phyloP scores from a whole-genome alignment of 23 tunicate genomes.

The Clavelina lepadiformis region DNA sequence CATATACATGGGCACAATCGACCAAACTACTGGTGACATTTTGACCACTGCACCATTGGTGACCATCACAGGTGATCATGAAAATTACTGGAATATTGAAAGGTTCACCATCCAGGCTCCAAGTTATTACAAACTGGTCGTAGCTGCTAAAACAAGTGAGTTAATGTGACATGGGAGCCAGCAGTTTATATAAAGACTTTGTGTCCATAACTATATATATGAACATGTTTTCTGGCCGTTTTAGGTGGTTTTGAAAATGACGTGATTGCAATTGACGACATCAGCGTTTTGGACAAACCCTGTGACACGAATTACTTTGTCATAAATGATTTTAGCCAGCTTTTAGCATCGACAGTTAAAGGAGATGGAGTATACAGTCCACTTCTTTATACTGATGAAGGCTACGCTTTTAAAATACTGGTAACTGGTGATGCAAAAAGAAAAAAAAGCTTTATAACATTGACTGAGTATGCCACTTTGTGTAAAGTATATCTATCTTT shows the following conservation, averaged over 20 bases:
- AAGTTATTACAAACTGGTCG: constrained; percentile 40
- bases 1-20: constrained; percentile 51
- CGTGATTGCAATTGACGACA: constrained; percentile 81
- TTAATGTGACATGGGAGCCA: neutral
- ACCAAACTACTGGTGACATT: constrained; percentile 43
- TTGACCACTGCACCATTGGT: constrained; percentile 1
- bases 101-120: constrained; percentile 54
- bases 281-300: constrained; percentile 73
- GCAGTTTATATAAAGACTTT: no score
- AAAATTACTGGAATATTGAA: constrained; percentile 41
- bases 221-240: neutral
- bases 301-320: constrained; percentile 71
- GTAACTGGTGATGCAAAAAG: no score
- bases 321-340: constrained; percentile 29
- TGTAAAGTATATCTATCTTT: no score
- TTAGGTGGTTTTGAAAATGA: constrained; percentile 46
- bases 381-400: constrained; percentile 56
- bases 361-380: constrained; percentile 61
- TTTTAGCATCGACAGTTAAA: constrained; percentile 24
- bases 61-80: constrained; percentile 47
- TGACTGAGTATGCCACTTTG: no score
- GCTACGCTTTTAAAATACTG: constrained; percentile 69
- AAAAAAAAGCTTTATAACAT: no score
- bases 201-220: neutral
- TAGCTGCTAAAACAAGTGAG: constrained; percentile 38